These are phyloP conservation scores for Psophia crepitans DNA, from an alignment of 2,113 vertebrate species.

Conservation along the genomic window DNA sequence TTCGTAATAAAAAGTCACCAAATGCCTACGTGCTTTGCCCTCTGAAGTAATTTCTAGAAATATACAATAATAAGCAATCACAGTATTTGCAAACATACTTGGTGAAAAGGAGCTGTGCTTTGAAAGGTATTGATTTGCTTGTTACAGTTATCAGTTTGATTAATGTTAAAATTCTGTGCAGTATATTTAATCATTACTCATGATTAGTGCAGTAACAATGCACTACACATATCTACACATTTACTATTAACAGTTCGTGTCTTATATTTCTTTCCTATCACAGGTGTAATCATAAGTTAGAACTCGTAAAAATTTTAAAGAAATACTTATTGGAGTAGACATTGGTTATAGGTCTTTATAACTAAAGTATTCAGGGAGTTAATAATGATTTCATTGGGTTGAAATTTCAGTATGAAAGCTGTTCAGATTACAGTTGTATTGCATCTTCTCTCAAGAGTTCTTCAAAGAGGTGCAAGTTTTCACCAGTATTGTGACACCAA, in stretches of 20 bases:
- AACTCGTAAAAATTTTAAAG: slow-evolving; percentile 18
- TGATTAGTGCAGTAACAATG: slow-evolving; percentile 36
- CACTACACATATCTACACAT: background rate
- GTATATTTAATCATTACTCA: slow-evolving; percentile 55
- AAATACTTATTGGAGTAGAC: slow-evolving; percentile 36
- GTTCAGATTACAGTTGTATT: background rate
- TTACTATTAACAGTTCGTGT: slow-evolving; percentile 25
- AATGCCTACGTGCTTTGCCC: slow-evolving; percentile 10
- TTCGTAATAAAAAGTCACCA: slow-evolving; percentile 40
- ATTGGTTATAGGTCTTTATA: slow-evolving; percentile 41
- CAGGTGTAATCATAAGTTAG: background rate
- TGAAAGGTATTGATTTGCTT: slow-evolving; percentile 68
- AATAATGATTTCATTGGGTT: background rate
- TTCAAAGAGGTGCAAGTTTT: background rate
- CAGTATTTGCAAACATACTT: slow-evolving; percentile 47
- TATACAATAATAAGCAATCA: slow-evolving; percentile 45
- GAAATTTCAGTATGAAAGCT: no score
- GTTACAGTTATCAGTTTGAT: slow-evolving; percentile 69
- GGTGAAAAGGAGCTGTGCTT: slow-evolving; percentile 30
- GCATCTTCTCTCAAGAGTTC: background rate
- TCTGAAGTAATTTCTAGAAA: slow-evolving; percentile 60
- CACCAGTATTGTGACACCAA: background rate
- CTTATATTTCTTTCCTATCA: slow-evolving; percentile 3
- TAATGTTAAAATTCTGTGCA: slow-evolving; percentile 64
- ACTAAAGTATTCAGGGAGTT: slow-evolving; percentile 1